Evolutionary conservation across 2,797 vertebrate genomes (phyloP).

Genomic region (Bothrops alternatus): DNA sequence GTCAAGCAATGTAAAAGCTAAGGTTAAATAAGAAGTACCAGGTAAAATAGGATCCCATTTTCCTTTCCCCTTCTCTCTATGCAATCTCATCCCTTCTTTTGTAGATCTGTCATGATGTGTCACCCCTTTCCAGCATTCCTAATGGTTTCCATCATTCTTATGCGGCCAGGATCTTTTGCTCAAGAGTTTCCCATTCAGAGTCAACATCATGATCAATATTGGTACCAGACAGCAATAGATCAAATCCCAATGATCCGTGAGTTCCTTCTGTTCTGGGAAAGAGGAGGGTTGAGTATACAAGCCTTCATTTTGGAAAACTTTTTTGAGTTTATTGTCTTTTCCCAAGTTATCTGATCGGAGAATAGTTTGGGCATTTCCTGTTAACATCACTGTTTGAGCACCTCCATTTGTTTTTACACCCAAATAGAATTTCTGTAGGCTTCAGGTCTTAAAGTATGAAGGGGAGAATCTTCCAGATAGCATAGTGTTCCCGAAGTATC

Average conservation of each 20-base stretch:
- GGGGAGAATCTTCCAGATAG: not conserved
- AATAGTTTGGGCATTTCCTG: not conserved
- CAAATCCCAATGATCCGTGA: constrained; percentile 29
- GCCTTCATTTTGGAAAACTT: not conserved
- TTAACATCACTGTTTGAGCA: not conserved
- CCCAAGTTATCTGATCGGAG: not conserved
- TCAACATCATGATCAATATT: constrained; percentile 18
- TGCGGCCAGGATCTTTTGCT: not conserved
- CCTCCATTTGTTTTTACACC: not conserved
- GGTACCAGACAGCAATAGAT: constrained; percentile 18
- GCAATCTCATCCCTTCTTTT: not conserved
- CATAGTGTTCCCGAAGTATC: not conserved
- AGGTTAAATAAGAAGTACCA: not conserved
- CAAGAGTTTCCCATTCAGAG: constrained; percentile 6
- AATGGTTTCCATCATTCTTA: not conserved
- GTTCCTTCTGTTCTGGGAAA: not conserved
- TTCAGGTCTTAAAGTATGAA: not conserved
- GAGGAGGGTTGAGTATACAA: not conserved
- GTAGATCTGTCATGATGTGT: constrained; percentile 2
- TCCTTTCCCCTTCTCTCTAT: not conserved
- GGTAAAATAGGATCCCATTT: not conserved
- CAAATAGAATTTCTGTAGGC: not conserved
- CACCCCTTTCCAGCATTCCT: not conserved
- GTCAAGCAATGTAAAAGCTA: not conserved
- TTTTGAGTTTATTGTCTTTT: not conserved